phyloP scores from a whole-genome alignment of 1,140 invertebrate species.

The Cephus cinctus region DNA sequence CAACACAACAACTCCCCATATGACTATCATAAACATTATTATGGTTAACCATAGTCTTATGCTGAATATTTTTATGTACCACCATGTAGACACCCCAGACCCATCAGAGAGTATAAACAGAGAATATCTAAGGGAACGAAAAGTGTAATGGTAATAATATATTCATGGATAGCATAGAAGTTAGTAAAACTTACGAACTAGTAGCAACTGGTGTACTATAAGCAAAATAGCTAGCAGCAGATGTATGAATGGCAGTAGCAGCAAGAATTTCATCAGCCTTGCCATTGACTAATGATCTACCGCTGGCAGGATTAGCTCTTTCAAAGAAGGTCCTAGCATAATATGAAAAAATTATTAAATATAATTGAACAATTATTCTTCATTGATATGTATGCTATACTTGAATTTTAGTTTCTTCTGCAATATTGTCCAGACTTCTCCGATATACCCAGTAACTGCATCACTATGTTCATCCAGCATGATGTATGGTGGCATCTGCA shows the following conservation, averaged over 20 bases:
- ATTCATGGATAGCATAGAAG: neutral
- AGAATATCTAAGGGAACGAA: constrained; percentile 25
- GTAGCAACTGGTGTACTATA: constrained; percentile 13
- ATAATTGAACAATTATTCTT: neutral
- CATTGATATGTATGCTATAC: constrained; percentile 12
- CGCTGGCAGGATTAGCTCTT: neutral
- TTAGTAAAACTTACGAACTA: constrained; percentile 13
- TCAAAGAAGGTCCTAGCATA: neutral
- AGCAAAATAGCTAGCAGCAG: constrained; percentile 6
- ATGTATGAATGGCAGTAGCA: constrained; percentile 2
- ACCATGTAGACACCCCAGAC: constrained; percentile 21
- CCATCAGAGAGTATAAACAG: constrained; percentile 27
- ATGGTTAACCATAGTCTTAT: constrained; percentile 18
- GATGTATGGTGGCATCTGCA: constrained; percentile 25
- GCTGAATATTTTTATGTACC: constrained; percentile 30
- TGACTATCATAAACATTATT: constrained; percentile 14
- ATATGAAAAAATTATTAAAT: neutral
- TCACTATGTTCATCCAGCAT: constrained; percentile 10
- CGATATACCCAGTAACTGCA: constrained; percentile 28
- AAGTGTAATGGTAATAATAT: neutral
- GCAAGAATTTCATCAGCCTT: constrained; percentile 2
- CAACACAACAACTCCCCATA: constrained; percentile 12
- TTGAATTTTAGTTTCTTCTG: constrained; percentile 27
- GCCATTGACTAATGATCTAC: neutral
- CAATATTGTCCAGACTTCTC: constrained; percentile 27